These are phyloP conservation scores for Zele albiditarsus DNA, from an alignment of 2,888 invertebrate species.

Conservation along the genomic window DNA sequence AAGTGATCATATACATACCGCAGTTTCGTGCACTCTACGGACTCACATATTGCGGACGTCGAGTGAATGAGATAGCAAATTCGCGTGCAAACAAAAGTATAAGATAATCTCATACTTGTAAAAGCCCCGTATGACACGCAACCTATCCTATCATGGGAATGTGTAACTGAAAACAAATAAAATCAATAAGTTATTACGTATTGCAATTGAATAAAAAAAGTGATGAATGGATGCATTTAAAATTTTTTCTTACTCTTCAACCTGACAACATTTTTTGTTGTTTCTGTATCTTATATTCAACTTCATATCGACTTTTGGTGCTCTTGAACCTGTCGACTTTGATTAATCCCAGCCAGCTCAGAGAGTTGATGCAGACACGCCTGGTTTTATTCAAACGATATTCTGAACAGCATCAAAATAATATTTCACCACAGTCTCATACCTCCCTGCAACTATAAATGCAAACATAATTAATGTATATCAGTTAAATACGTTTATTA, in stretches of 20 bases:
- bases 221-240: background rate
- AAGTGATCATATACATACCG: background rate
- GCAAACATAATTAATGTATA: background rate
- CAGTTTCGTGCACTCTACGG: background rate
- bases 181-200: background rate
- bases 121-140: background rate
- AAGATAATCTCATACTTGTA: conserved; percentile 56
- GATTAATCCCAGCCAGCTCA: conserved; percentile 15
- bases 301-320: conserved; percentile 24
- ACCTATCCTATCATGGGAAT: background rate
- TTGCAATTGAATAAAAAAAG: background rate
- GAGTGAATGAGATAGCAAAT: conserved; percentile 42
- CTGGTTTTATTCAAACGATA: conserved; percentile 12
- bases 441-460: background rate
- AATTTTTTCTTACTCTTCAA: background rate
- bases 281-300: background rate
- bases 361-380: background rate
- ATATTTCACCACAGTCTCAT: background rate
- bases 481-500: background rate
- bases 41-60: no score
- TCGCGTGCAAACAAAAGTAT: conserved; percentile 68
- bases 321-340: conserved; percentile 29
- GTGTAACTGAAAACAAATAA: conserved; percentile 1
- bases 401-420: background rate
- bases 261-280: background rate